Percentiles rank a stretch among this genome's conserved stretches.
phyloP scores from a whole-genome alignment of 2,888 invertebrate species.

The Plemyria rubiginata region DNA sequence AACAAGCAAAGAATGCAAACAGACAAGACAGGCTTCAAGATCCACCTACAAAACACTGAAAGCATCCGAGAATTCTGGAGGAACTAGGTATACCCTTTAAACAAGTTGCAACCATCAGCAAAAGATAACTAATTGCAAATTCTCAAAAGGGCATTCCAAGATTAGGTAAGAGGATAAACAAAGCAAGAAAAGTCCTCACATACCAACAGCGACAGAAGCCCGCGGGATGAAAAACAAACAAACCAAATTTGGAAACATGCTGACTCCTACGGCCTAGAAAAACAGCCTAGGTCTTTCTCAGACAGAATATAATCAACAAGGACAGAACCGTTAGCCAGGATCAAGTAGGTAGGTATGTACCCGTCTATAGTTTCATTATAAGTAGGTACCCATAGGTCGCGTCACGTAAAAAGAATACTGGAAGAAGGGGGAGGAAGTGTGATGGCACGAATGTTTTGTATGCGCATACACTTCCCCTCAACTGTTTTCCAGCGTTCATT shows the following conservation, averaged over 20 bases:
- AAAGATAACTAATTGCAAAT: neutral
- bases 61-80: constrained; percentile 12
- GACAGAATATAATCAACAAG: constrained; percentile 66
- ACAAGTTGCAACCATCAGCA: constrained; percentile 10
- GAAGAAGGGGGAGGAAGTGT: too few species aligned
- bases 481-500: too few species aligned
- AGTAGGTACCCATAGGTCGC: too few species aligned
- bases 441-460: too few species aligned
- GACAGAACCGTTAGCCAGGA: constrained; percentile 23
- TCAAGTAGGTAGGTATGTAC: neutral
- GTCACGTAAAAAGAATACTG: too few species aligned
- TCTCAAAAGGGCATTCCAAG: constrained; percentile 9
- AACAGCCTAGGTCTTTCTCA: constrained; percentile 83
- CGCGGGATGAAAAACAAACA: constrained; percentile 67
- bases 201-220: constrained; percentile 64
- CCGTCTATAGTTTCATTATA: neutral
- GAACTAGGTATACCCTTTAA: constrained; percentile 8
- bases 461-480: too few species aligned
- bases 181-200: constrained; percentile 53
- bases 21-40: constrained; percentile 12
- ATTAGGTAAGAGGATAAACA: constrained; percentile 11
- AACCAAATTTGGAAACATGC: constrained; percentile 85
- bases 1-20: constrained; percentile 22
- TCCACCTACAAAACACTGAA: constrained; percentile 20
- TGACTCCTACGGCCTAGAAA: constrained; percentile 80